Evolutionary conservation across 2,888 invertebrate genomes (phyloP).

Genomic region (Rhingia campestris): DNA sequence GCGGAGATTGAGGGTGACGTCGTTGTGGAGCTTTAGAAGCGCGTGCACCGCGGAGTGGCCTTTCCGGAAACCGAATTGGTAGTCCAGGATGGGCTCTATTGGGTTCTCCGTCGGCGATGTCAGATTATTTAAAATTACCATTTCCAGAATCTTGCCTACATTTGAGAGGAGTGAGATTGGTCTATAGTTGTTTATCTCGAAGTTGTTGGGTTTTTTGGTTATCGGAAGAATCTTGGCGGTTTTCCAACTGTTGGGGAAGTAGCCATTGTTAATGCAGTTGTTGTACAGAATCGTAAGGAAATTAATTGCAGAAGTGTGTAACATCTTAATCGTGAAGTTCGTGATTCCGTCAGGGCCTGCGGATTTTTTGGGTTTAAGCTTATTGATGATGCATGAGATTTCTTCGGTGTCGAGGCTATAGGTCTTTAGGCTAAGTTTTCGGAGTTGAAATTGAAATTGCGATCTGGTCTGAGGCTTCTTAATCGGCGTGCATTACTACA

Average conservation of each 20-base stretch:
- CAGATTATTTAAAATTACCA: background rate
- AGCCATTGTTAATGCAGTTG: no score
- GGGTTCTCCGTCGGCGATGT: background rate
- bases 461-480: background rate
- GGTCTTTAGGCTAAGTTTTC: background rate
- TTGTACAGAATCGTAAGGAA: no score
- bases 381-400: background rate
- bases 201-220: background rate
- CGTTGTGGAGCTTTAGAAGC: constrained; percentile 5
- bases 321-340: no score
- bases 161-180: constrained; percentile 34
- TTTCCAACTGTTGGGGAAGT: constrained; percentile 12
- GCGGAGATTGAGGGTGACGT: constrained; percentile 1
- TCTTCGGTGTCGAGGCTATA: background rate
- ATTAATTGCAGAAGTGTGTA: no score
- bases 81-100: constrained; percentile 12
- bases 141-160: constrained; percentile 21
- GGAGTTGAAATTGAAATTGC: background rate
- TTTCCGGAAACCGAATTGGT: constrained; percentile 26
- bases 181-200: constrained; percentile 14
- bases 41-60: no score
- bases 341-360: background rate
- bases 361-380: background rate
- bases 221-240: background rate
- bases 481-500: background rate